These are phyloP conservation scores for Drosophila anomelani DNA, from an alignment of 2,888 invertebrate species.

Conservation along the genomic window DNA sequence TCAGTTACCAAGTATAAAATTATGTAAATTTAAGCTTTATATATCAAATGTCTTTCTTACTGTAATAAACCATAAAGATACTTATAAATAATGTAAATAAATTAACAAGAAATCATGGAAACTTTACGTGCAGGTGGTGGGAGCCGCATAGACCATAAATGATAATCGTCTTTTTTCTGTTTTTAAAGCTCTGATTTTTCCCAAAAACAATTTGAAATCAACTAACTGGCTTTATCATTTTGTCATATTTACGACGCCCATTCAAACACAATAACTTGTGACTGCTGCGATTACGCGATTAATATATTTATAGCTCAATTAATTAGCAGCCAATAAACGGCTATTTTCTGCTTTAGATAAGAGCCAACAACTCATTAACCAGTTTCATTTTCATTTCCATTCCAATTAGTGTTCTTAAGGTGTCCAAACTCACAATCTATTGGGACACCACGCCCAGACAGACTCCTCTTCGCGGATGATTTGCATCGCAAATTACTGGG, in stretches of 20 bases:
- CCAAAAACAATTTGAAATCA: slow-evolving; percentile 23
- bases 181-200: slow-evolving; percentile 25
- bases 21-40: neutral
- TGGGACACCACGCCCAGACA: neutral
- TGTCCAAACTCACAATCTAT: neutral
- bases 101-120: slow-evolving; percentile 2
- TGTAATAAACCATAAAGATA: neutral
- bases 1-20: neutral
- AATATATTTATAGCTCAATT: slow-evolving; percentile 54
- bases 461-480: neutral
- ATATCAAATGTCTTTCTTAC: neutral
- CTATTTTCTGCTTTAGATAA: slow-evolving; percentile 9
- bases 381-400: slow-evolving; percentile 11
- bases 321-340: slow-evolving; percentile 54
- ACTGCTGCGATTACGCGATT: slow-evolving; percentile 30
- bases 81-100: neutral
- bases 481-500: slow-evolving; percentile 24
- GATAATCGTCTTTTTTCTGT: slow-evolving; percentile 16
- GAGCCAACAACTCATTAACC: slow-evolving; percentile 5
- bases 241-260: slow-evolving; percentile 26
- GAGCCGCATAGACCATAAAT: slow-evolving; percentile 4
- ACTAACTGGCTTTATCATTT: slow-evolving; percentile 17
- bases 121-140: slow-evolving; percentile 12
- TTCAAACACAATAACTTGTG: slow-evolving; percentile 34
- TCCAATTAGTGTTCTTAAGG: neutral